Conservation (phyloP, 2,797 vertebrate genomes). For the Cirrhinus mrigala region DNA sequence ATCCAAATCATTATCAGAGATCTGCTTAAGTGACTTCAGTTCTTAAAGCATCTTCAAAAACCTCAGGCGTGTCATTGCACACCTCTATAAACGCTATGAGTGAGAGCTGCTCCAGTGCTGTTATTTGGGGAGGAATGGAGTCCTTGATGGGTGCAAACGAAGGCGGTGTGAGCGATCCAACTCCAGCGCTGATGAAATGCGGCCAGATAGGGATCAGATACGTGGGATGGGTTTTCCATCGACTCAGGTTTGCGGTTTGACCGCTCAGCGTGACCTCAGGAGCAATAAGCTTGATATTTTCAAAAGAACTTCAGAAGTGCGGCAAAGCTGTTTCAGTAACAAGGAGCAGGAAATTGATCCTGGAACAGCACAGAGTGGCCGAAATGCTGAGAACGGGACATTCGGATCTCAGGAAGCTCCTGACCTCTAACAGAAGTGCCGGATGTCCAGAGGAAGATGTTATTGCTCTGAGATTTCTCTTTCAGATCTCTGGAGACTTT, state of each 20-base stretch:
- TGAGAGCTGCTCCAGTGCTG: conserved; percentile 7
- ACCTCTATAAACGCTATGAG: not conserved
- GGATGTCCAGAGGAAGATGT: not conserved
- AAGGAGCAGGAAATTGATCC: conserved; percentile 14
- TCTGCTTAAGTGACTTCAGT: conserved; percentile 51
- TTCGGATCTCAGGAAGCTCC: not conserved
- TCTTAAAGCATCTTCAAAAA: conserved; percentile 28
- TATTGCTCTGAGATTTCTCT: not conserved
- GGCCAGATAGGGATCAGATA: conserved; percentile 33
- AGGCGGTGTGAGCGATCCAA: not conserved
- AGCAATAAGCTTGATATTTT: conserved; percentile 28
- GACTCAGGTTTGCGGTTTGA: conserved; percentile 13
- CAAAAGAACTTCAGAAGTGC: not conserved
- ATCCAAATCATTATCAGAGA: conserved; percentile 55
- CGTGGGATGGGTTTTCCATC: conserved; percentile 12
- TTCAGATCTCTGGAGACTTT: not conserved
- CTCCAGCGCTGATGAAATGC: conserved; percentile 4
- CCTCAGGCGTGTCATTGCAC: not conserved
- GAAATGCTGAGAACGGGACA: conserved; percentile 26
- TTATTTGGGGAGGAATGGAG: not conserved
- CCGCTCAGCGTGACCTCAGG: conserved; percentile 19
- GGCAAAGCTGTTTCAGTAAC: not conserved
- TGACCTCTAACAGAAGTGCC: not conserved
- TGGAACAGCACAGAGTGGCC: not conserved
- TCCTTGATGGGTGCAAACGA: conserved; percentile 37